Conservation (phyloP, 1,140 invertebrate species). For the Diabrotica undecimpunctata region DNA sequence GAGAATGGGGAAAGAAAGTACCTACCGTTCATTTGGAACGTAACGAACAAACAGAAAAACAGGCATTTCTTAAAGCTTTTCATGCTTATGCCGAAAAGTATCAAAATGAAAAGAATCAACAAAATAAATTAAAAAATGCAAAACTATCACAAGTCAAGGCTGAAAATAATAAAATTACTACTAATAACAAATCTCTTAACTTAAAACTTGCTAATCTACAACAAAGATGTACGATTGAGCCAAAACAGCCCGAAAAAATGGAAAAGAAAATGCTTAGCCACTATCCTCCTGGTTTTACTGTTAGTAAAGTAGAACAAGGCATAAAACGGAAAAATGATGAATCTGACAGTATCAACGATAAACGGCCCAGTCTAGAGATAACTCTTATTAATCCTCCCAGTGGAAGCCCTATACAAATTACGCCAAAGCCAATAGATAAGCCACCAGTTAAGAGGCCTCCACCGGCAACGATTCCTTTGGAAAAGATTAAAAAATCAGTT, state of each 20-base stretch:
- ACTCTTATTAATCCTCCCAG: constrained; percentile 38
- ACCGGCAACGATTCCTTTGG: constrained; percentile 44
- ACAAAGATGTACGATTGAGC: constrained; percentile 37
- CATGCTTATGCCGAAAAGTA: constrained; percentile 38
- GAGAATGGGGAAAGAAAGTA: constrained; percentile 31
- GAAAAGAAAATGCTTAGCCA: constrained; percentile 33
- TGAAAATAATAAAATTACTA: constrained; percentile 26
- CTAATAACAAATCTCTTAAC: constrained; percentile 33
- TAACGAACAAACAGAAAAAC: constrained; percentile 28
- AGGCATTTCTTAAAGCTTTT: constrained; percentile 42
- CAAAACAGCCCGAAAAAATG: constrained; percentile 26
- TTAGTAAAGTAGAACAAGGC: constrained; percentile 44
- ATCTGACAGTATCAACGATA: constrained; percentile 29
- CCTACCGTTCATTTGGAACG: constrained; percentile 28
- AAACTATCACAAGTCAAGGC: constrained; percentile 18
- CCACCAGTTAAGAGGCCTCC: constrained; percentile 37
- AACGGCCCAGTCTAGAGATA: constrained; percentile 45
- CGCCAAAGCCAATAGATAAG: constrained; percentile 25
- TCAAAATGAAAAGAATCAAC: constrained; percentile 31
- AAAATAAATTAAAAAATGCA: constrained; percentile 27
- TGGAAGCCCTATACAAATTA: constrained; percentile 1
- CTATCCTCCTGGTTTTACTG: constrained; percentile 44
- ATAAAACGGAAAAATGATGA: constrained; percentile 37
- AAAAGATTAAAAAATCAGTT: constrained; percentile 41
- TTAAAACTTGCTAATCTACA: constrained; percentile 40